A percentile compares a stretch with the other conserved stretches of the same genome.
These are phyloP conservation scores for Ptyas mucosa DNA, from an alignment of 2,113 vertebrate genomes.

Conservation along the genomic window DNA sequence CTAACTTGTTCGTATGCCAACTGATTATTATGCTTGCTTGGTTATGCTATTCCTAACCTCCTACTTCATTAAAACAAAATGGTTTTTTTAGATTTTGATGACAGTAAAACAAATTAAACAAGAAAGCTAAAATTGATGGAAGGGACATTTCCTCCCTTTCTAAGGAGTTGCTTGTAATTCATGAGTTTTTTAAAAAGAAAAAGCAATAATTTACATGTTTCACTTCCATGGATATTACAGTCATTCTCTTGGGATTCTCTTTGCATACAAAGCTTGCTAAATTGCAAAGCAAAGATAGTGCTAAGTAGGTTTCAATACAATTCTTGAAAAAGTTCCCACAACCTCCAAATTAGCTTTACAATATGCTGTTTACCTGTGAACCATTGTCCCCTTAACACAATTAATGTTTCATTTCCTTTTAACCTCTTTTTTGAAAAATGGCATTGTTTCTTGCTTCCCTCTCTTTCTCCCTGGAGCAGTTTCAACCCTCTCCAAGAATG, in stretches of 20 bases:
- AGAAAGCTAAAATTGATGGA: background rate
- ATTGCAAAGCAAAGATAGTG: conserved; percentile 5
- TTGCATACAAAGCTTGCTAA: conserved; percentile 21
- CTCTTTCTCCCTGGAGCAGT: conserved; percentile 48
- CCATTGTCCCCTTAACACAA: conserved; percentile 11
- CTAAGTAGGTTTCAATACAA: conserved; percentile 2
- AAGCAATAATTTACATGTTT: background rate
- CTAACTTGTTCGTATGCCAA: background rate
- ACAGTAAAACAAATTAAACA: background rate
- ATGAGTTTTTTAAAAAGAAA: background rate
- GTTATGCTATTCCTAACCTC: background rate
- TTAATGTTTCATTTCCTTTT: conserved; percentile 56
- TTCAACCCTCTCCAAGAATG: conserved; percentile 45
- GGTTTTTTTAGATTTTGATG: background rate
- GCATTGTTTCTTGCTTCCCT: conserved; percentile 53
- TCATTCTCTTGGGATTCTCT: conserved; percentile 12
- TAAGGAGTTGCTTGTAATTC: background rate
- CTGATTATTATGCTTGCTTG: background rate
- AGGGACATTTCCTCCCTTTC: background rate
- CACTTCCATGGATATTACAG: conserved; percentile 12
- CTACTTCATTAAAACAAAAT: background rate
- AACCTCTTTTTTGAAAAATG: conserved; percentile 35
- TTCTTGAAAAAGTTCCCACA: conserved; percentile 44
- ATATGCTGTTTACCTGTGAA: conserved; percentile 44
- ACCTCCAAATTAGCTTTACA: conserved; percentile 18